Evolutionary conservation across 2,888 invertebrate species (phyloP), one percentile per base, ranked within the genome.

Genomic region (Eumacrocentrus americanus): DNA sequence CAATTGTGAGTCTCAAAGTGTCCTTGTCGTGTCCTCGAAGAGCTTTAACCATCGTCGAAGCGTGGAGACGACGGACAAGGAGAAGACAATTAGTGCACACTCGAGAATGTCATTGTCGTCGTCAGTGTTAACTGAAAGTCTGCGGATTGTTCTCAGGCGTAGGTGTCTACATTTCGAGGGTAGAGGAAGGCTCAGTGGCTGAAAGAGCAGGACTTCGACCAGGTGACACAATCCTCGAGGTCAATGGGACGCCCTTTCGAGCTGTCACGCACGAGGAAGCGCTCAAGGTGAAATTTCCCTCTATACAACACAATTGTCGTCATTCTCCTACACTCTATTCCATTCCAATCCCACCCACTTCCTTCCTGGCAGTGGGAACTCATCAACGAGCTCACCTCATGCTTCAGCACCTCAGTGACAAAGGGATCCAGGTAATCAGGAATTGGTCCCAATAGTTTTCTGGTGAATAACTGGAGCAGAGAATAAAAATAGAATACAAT

Each of bases 211-310:
- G 94, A 66, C 85, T 95, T 67, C 87, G 92, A 76, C 92, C 94
- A 67, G 96, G 96, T 67, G 95, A 96, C 85, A 94, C 95, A 80
- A 95, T 96, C 79, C 85, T 96, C 75, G 94, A 95, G 83, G 95
- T 95, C 69, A 96, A 96, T 83, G 95, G 95, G 64, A 92, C 92
- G 63, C 95, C 94, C 67, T 95, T 95, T 83, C 91, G 92, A 58
- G 93, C 92, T 75, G 93, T 95, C 79, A 91, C 91, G 67, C 95
- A 95, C 82, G 91, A 93, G 80, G 95, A 95, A 81, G 95, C 95
- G 64, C 88, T 95, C 69, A 93, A 92, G 88, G 92, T 94, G 85
- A 85, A 82, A 77, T 67, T 66, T 64, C 51, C 38, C 12, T 16
- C 20, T 16, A 50, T 20, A 12, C 25, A 12, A 11, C 46, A 35